Evolutionary conservation across 2,797 vertebrate genomes (phyloP).

Genomic region (Poecilia wingei): DNA sequence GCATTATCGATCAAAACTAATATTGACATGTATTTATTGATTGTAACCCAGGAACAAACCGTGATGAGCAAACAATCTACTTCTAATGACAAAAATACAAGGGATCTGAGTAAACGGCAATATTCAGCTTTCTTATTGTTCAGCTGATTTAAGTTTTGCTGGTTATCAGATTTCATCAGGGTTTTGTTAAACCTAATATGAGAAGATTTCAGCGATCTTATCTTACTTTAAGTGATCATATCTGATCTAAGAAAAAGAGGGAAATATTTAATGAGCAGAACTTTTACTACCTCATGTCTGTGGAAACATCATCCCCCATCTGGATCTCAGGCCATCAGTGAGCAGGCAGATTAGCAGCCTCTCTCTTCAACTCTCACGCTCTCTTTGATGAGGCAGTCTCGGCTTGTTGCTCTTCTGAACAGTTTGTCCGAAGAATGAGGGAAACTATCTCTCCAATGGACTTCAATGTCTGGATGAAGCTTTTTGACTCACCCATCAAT

Average conservation of each 20-base stretch:
- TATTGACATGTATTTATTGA: background rate
- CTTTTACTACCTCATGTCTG: background rate
- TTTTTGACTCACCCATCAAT: background rate
- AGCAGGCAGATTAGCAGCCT: background rate
- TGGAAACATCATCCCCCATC: background rate
- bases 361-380: background rate
- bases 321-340: background rate
- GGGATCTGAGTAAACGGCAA: background rate
- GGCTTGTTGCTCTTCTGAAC: background rate
- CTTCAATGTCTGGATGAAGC: background rate
- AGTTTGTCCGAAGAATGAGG: background rate
- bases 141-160: background rate
- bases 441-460: background rate
- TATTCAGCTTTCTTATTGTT: background rate
- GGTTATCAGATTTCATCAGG: background rate
- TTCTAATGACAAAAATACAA: background rate
- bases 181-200: background rate
- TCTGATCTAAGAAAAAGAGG: background rate
- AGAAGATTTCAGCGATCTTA: background rate
- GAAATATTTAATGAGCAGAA: background rate
- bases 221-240: background rate
- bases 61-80: background rate
- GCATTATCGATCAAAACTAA: background rate
- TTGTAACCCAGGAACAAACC: background rate
- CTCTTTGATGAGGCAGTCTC: background rate